phyloP scores from a whole-genome alignment of 1,140 invertebrate genomes.

The Neodiprion virginianus region DNA sequence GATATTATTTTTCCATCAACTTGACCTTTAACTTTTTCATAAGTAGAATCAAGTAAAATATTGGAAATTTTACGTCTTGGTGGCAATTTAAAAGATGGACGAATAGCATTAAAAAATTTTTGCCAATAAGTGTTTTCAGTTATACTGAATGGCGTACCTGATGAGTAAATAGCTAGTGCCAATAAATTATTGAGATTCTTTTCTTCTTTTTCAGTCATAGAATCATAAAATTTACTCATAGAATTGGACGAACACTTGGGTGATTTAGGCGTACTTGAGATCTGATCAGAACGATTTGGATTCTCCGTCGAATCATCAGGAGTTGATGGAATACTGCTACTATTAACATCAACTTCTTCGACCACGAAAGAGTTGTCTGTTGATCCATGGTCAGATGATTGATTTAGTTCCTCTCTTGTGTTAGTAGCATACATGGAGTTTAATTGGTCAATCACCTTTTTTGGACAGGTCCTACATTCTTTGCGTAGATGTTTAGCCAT shows the following conservation, averaged over 20 bases:
- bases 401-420: constrained; percentile 17
- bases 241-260: constrained; percentile 14
- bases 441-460: constrained; percentile 24
- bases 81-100: too few species aligned
- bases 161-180: constrained; percentile 34
- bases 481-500: constrained; percentile 26
- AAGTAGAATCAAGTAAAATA: too few species aligned
- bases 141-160: too few species aligned
- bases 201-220: constrained; percentile 27
- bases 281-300: background rate
- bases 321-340: too few species aligned
- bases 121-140: too few species aligned
- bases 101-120: too few species aligned
- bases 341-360: constrained; percentile 20
- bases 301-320: too few species aligned
- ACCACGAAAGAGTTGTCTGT: constrained; percentile 15
- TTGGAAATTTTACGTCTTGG: too few species aligned
- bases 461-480: constrained; percentile 26
- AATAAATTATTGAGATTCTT: constrained; percentile 28
- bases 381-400: constrained; percentile 10
- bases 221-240: constrained; percentile 27
- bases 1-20: too few species aligned
- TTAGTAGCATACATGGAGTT: constrained; percentile 2
- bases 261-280: background rate
- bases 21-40: too few species aligned